These are phyloP conservation scores for Bombycilla garrulus DNA, from an alignment of 2,113 vertebrate species.

Conservation along the genomic window DNA sequence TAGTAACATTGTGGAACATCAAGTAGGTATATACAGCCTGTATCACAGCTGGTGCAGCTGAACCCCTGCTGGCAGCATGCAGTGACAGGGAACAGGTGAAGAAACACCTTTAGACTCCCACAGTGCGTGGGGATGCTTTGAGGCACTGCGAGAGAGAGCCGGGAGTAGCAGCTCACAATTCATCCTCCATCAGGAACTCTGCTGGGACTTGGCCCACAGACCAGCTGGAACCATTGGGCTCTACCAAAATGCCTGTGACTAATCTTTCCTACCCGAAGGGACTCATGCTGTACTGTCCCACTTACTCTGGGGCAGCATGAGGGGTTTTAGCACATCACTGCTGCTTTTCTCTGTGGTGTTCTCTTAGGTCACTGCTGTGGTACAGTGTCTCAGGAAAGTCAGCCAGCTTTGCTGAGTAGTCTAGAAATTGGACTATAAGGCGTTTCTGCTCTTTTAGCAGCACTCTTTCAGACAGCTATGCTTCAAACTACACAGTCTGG, in stretches of 20 bases:
- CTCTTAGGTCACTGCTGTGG: background rate
- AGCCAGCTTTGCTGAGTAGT: background rate
- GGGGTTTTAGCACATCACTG: background rate
- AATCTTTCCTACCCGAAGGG: background rate
- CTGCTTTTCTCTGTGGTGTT: background rate
- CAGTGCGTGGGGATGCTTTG: background rate
- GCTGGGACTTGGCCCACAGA: background rate
- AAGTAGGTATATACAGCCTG: background rate
- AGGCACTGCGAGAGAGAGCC: background rate
- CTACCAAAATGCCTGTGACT: background rate
- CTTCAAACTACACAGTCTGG: background rate
- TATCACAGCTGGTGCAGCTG: background rate
- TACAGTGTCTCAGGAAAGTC: background rate
- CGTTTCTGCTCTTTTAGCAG: background rate
- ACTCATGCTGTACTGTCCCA: background rate
- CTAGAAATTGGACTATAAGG: background rate
- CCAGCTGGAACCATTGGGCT: background rate
- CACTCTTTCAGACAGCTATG: background rate
- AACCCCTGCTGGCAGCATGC: background rate
- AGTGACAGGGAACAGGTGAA: background rate
- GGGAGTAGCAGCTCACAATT: background rate
- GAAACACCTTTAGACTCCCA: background rate
- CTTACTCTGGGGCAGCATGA: background rate
- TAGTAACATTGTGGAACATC: background rate
- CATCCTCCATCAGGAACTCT: background rate